These are phyloP conservation scores for Podarcis cretensis DNA, from an alignment of 2,113 vertebrate genomes.

Conservation along the genomic window DNA sequence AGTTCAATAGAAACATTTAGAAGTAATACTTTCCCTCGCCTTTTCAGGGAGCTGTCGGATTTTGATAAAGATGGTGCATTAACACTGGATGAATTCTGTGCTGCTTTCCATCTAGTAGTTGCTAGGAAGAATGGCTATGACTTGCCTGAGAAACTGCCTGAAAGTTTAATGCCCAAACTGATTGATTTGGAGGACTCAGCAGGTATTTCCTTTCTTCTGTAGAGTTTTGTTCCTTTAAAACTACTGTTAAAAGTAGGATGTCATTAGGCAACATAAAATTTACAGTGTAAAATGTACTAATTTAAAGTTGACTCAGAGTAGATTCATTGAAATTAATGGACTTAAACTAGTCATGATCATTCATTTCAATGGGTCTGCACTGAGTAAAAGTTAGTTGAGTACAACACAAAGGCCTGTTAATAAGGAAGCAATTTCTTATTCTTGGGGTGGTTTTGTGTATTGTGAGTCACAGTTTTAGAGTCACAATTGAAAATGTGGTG, in stretches of 20 bases:
- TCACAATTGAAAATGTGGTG: background rate
- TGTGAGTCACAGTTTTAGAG: background rate
- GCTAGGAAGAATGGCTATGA: slow-evolving; percentile 99
- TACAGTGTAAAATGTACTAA: too few relatives aligned
- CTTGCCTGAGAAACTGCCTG: slow-evolving; percentile 96
- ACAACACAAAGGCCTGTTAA: background rate
- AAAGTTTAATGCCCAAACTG: slow-evolving; percentile 99
- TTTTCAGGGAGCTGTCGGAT: slow-evolving; percentile 96
- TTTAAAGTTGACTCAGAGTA: too few relatives aligned
- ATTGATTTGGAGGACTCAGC: slow-evolving; percentile 97
- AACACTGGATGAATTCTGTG: slow-evolving; percentile 98
- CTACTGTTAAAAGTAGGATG: background rate
- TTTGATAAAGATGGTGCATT: slow-evolving; percentile 98
- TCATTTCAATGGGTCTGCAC: too few relatives aligned
- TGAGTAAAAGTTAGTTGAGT: too few relatives aligned
- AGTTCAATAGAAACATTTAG: slow-evolving; percentile 42
- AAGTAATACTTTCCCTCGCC: background rate
- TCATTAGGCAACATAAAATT: background rate
- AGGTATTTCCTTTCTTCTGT: slow-evolving; percentile 73
- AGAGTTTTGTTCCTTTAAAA: background rate
- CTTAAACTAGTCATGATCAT: too few relatives aligned
- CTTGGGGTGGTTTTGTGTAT: background rate
- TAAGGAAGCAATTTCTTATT: background rate
- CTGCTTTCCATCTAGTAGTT: slow-evolving; percentile 97
- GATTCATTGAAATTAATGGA: too few relatives aligned